Conservation (phyloP, 2,113 vertebrate genomes). For the Rattus norvegicus region GRCr8 NC_086027.1:36581501-36582000, state of each 20-base stretch:
- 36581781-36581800: neutral
- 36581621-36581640: neutral
- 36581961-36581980: neutral
- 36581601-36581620: neutral
- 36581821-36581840: neutral
- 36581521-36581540: neutral
- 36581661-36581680: neutral
- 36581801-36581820: neutral
- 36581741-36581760: neutral
- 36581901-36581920: neutral
- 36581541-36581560: rapidly evolving
- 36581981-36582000: neutral
- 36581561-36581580: neutral
- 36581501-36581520: neutral
- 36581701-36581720: neutral
- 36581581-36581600: neutral
- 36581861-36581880: neutral
- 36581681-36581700: neutral
- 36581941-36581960: neutral
- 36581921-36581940: neutral
- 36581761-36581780: neutral
- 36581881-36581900: neutral
- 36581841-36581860: neutral
- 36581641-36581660: neutral
- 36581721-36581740: neutral